These are phyloP conservation scores for Corydoras maculifer DNA, from an alignment of 2,113 vertebrate species.

Conservation along the genomic window DNA sequence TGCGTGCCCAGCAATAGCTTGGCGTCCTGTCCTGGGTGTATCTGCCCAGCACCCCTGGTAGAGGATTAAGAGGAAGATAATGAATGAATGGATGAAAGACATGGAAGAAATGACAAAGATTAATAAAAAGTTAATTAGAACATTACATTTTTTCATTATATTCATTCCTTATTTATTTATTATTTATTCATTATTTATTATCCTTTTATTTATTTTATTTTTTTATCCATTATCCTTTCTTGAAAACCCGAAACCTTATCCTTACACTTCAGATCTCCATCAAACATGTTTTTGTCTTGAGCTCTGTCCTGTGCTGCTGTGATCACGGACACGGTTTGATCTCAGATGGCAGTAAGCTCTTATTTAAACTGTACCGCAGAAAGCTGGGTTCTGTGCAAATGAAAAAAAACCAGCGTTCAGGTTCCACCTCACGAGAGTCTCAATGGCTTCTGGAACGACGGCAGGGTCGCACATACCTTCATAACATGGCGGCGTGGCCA, in stretches of 20 bases:
- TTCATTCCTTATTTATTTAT: too few species aligned
- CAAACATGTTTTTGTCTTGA: too few species aligned
- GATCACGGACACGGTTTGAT: constrained; percentile 47
- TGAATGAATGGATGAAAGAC: too few species aligned
- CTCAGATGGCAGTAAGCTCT: constrained; percentile 59
- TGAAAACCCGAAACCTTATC: not conserved
- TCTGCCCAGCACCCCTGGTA: too few species aligned
- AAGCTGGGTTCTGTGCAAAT: constrained; percentile 51
- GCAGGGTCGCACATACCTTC: constrained; percentile 57
- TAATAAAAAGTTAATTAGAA: too few species aligned
- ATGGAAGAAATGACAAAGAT: too few species aligned
- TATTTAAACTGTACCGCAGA: constrained; percentile 34
- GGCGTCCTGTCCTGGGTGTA: too few species aligned
- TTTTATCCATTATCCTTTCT: not conserved
- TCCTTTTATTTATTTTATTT: too few species aligned
- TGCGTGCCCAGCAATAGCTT: too few species aligned
- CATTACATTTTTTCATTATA: too few species aligned
- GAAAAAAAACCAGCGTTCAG: not conserved
- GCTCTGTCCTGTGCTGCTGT: not conserved
- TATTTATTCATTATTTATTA: too few species aligned
- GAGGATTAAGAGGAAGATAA: too few species aligned
- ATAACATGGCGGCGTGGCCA: constrained; percentile 76
- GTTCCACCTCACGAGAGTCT: not conserved
- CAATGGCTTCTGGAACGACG: not conserved
- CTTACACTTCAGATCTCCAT: not conserved